Evolutionary conservation across 2,113 vertebrate species (phyloP).

Genomic region (Centropristis striata): DNA sequence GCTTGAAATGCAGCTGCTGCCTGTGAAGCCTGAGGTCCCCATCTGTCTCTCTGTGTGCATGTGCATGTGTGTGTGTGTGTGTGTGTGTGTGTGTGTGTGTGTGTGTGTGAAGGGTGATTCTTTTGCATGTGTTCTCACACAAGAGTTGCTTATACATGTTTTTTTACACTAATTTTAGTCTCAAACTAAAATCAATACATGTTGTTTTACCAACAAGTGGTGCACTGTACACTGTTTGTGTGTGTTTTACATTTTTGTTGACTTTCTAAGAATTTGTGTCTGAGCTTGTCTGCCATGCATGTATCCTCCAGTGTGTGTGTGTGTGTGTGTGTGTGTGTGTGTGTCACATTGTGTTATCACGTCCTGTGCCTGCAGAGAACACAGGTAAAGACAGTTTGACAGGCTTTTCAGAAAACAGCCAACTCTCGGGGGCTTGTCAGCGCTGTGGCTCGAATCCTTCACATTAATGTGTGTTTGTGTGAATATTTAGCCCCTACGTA

Average conservation of each 20-base stretch:
- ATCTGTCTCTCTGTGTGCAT: slow-evolving; percentile 51
- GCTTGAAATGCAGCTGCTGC: slow-evolving; percentile 64
- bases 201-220: neutral
- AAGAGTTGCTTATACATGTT: no score
- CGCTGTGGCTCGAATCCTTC: neutral
- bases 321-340: slow-evolving; percentile 19
- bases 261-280: slow-evolving; percentile 16
- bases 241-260: neutral
- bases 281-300: slow-evolving; percentile 7
- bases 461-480: slow-evolving; percentile 20
- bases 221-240: neutral
- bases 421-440: slow-evolving; percentile 42
- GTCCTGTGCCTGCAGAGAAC: slow-evolving; percentile 26
- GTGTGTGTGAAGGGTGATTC: no score
- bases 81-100: slow-evolving; percentile 7
- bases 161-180: neutral
- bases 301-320: neutral
- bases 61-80: slow-evolving; percentile 4
- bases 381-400: slow-evolving; percentile 58
- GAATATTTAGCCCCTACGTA: slow-evolving; percentile 15
- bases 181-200: neutral
- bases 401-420: slow-evolving; percentile 36
- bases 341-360: slow-evolving; percentile 34
- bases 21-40: slow-evolving; percentile 60
- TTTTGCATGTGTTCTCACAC: neutral